Conservation (phyloP, 2,113 vertebrate genomes). For the Alexandromys fortis region DNA sequence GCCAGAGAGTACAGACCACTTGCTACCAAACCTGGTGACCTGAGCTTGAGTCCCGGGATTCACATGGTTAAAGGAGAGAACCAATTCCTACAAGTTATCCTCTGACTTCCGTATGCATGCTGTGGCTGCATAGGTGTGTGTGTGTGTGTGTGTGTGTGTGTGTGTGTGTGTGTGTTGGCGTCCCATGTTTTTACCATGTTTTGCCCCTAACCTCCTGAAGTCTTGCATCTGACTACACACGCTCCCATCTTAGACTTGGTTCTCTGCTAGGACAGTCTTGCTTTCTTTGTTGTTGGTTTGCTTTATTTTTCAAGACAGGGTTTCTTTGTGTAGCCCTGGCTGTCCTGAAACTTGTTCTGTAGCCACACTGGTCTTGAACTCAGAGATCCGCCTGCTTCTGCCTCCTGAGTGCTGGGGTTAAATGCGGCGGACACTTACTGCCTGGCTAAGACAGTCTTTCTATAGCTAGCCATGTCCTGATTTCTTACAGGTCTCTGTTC, state of each 20-base stretch:
- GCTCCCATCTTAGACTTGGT: not conserved
- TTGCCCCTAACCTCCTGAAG: not conserved
- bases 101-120: not conserved
- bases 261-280: not conserved
- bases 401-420: not conserved
- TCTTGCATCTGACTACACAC: not conserved
- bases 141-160: not conserved
- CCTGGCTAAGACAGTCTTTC: not conserved
- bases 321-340: not conserved
- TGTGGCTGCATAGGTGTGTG: not conserved
- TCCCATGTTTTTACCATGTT: not conserved
- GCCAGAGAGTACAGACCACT: not conserved
- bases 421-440: not conserved
- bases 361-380: not conserved
- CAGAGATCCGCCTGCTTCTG: not conserved
- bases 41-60: not conserved
- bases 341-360: not conserved
- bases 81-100: not conserved
- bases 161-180: not conserved
- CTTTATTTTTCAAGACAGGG: not conserved
- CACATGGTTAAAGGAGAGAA: not conserved
- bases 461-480: not conserved
- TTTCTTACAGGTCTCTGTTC: not conserved
- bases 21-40: not conserved
- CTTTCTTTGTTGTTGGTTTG: not conserved